Evolutionary conservation across 2,797 vertebrate species (phyloP).

Genomic region (Mus caroli): DNA sequence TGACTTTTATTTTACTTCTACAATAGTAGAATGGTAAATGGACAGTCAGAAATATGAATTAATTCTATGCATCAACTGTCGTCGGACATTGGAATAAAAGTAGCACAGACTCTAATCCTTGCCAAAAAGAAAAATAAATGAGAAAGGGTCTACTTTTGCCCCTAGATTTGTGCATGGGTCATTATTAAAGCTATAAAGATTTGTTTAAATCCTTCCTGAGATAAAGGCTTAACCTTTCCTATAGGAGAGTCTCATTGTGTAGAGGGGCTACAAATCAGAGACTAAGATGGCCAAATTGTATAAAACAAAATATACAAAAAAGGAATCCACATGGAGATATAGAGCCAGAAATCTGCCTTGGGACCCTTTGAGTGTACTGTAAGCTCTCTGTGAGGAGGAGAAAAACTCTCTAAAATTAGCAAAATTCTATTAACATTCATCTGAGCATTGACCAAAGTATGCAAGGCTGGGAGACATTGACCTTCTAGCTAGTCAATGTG

Average conservation of each 20-base stretch:
- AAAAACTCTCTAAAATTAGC: not conserved
- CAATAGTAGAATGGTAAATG: not conserved
- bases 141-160: not conserved
- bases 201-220: not conserved
- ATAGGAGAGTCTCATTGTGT: not conserved
- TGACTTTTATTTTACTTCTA: not conserved
- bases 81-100: not conserved
- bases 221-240: not conserved
- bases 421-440: not conserved
- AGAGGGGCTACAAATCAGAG: conserved; percentile 11
- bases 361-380: not conserved
- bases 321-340: not conserved
- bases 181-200: not conserved
- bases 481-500: not conserved
- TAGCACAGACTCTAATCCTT: not conserved
- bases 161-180: not conserved
- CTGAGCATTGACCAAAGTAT: not conserved
- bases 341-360: not conserved
- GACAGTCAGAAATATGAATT: not conserved
- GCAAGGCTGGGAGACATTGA: not conserved
- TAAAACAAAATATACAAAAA: not conserved
- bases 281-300: not conserved
- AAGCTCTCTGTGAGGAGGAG: not conserved
- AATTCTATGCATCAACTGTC: conserved; percentile 24
- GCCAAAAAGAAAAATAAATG: conserved; percentile 26